A percentile compares a stretch with the other conserved stretches of the same genome.
Evolutionary conservation across 2,888 invertebrate genomes (phyloP).

Genomic region (Eupithecia abbreviata): DNA sequence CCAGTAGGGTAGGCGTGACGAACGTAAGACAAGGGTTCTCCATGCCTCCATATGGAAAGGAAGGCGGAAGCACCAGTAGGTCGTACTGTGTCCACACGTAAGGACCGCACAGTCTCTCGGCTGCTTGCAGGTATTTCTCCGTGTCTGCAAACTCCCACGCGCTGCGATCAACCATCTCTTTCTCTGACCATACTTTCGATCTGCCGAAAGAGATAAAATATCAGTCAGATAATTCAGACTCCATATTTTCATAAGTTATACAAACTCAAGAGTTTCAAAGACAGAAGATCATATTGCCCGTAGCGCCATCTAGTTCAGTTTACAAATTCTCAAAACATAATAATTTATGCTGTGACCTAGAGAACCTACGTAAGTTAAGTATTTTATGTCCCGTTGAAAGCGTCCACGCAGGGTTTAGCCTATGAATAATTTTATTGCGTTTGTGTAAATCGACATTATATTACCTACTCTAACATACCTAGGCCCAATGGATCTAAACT

Average conservation of each 20-base stretch:
- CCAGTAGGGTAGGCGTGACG: conserved; percentile 95
- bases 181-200: conserved; percentile 95
- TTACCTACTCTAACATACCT: conserved; percentile 35
- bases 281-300: background rate
- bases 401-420: background rate
- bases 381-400: background rate
- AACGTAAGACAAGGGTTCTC: conserved; percentile 98
- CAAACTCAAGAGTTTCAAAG: background rate
- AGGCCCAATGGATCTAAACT: conserved; percentile 12
- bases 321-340: background rate
- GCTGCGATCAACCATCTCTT: conserved; percentile 90
- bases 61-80: conserved; percentile 94
- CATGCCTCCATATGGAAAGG: conserved; percentile 98
- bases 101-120: conserved; percentile 92
- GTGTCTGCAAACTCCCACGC: conserved; percentile 96
- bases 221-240: background rate
- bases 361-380: too few species aligned
- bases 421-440: background rate
- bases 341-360: background rate
- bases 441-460: background rate
- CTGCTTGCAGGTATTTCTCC: conserved; percentile 90
- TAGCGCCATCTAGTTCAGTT: background rate
- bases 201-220: conserved; percentile 60
- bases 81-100: conserved; percentile 97
- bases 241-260: background rate